Evolutionary conservation across 2,113 vertebrate species (phyloP), one percentile per base, ranked within the genome.

Genomic region (Microcebus griseorufus): DNA sequence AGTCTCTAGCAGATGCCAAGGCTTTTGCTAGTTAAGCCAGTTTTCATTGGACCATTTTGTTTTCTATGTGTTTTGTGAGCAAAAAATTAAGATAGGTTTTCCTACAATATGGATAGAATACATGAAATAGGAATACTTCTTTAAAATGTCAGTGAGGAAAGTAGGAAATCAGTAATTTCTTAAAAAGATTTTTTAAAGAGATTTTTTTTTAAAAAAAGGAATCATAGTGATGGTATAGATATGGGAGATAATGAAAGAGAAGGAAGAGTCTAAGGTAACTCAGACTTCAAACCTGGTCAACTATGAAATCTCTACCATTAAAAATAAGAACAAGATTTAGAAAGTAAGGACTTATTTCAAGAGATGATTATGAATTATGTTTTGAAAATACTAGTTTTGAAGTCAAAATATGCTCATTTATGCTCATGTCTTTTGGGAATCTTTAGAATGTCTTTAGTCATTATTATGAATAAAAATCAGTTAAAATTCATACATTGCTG

Each of bases 1-100:
- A 83, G 32, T 92, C 69, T 94, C 80, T 20, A 92, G n/a, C 87
- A 97, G 75, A 64, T 93, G 34, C 64, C 60, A 39, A 81, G 79
- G 62, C 69, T 92, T 91, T 64, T 80, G 42, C 93, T 94, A 58
- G 75, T 94, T 97, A 89, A 95, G 76, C 51, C 72, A 91, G 86
- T 64, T 97, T 93, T 92, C 82, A 75, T 0, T 93, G 51, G 53
- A 72, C 39, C 6, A 9, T 88, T 96, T 86, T 86, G 75, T 64
- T 84, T 96, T 76, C 34, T 87, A 11, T 88, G 4, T 94, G 27
- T 95, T 79, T 93, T 95, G 42, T 96, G 64, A 93, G 60, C 27
- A 65, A 92, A 94, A 81, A 86, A 58, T 87, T 94, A 90, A 82
- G 39, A 90, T 16, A 73, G 34, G 51, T 90, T 90, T 34, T 89